phyloP scores from a whole-genome alignment of 2,113 vertebrate genomes.

The Pandion haliaetus region DNA sequence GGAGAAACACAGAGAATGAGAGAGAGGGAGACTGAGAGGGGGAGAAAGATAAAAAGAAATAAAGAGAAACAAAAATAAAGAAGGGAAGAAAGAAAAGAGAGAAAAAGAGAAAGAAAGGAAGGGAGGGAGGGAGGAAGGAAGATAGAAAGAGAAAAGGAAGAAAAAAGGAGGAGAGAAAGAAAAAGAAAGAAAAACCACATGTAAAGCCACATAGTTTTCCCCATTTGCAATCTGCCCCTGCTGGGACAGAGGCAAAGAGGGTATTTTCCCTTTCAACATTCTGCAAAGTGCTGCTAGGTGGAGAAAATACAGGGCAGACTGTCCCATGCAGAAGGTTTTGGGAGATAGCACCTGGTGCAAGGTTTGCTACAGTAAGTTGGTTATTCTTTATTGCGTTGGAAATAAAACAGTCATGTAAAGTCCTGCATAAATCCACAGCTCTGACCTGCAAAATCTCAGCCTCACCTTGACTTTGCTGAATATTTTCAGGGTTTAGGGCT shows the following conservation, averaged over 20 bases:
- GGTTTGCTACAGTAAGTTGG: slow-evolving; percentile 56
- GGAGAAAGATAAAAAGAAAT: not conserved
- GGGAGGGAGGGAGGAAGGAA: accelerated
- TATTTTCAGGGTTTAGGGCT: not conserved
- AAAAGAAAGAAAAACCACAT: not conserved
- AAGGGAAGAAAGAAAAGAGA: too few relatives aligned
- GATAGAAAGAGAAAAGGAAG: not conserved
- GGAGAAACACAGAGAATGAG: not conserved
- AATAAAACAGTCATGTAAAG: slow-evolving; percentile 61
- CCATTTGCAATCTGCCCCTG: not conserved
- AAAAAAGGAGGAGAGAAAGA: not conserved
- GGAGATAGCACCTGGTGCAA: slow-evolving; percentile 46
- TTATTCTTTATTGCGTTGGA: slow-evolving; percentile 65
- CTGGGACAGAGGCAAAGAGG: not conserved
- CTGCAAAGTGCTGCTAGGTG: slow-evolving; percentile 12
- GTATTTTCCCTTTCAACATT: slow-evolving; percentile 24
- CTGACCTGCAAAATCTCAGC: slow-evolving; percentile 3
- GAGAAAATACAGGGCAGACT: slow-evolving; percentile 47
- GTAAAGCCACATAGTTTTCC: not conserved
- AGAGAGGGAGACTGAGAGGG: not conserved
- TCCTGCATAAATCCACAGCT: slow-evolving; percentile 60
- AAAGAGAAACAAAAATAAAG: not conserved
- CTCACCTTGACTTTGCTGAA: slow-evolving; percentile 28
- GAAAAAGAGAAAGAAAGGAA: accelerated
- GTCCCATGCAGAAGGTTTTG: slow-evolving; percentile 49